These are phyloP conservation scores for Gnatocerus cornutus DNA, from an alignment of 2,888 invertebrate genomes.

Conservation along the genomic window DNA sequence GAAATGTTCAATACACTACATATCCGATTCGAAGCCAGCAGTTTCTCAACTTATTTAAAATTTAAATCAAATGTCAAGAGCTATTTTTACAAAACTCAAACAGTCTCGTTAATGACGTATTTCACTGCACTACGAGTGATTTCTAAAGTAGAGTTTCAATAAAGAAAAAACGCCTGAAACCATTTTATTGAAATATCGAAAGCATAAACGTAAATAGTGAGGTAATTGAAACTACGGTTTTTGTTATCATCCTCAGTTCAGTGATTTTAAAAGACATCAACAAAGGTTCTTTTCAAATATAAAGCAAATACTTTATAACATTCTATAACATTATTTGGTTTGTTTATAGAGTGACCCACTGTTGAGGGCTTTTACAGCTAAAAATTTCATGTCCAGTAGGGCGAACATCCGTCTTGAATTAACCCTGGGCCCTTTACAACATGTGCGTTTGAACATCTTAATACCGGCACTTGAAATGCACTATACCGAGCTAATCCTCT, in stretches of 20 bases:
- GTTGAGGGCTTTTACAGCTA: constrained; percentile 56
- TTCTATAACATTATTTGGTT: constrained; percentile 54
- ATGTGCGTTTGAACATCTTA: constrained; percentile 49
- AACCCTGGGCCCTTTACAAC: constrained; percentile 36
- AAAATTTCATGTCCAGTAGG: constrained; percentile 59
- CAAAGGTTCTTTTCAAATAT: constrained; percentile 49
- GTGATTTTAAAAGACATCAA: constrained; percentile 44
- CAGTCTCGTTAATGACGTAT: neutral
- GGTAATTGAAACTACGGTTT: constrained; percentile 24
- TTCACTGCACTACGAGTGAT: neutral
- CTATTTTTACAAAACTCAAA: neutral
- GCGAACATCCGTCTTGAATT: constrained; percentile 64
- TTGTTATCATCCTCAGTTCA: constrained; percentile 29
- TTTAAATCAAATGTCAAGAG: neutral
- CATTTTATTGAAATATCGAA: constrained; percentile 32
- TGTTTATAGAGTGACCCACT: constrained; percentile 60
- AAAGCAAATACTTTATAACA: constrained; percentile 54
- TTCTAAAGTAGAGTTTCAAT: constrained; percentile 6
- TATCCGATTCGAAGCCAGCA: neutral
- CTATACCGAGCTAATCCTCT: constrained; percentile 46
- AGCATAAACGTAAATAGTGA: constrained; percentile 36
- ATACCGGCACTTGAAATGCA: constrained; percentile 46
- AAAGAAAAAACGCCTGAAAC: constrained; percentile 32
- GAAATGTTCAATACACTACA: no score
- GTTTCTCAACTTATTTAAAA: neutral